Conservation (phyloP, 2,113 vertebrate species). For the Calypte anna region DNA sequence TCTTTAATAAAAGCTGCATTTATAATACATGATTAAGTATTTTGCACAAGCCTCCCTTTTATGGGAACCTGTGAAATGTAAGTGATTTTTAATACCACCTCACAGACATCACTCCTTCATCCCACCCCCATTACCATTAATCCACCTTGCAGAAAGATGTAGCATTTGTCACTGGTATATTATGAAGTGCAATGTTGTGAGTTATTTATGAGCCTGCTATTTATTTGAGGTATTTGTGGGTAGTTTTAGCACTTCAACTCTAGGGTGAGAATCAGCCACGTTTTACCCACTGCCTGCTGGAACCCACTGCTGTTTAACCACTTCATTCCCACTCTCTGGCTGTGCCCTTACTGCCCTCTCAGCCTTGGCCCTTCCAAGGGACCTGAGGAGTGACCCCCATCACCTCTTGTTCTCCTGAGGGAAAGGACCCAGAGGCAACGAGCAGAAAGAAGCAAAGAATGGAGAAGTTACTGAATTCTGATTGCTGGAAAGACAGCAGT, state of each 20-base stretch:
- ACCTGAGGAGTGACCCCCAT: background rate
- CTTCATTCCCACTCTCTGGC: background rate
- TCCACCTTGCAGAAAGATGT: constrained; percentile 66
- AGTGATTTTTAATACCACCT: constrained; percentile 78
- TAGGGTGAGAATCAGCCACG: constrained; percentile 8
- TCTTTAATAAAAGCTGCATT: constrained; percentile 66
- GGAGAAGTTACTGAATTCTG: background rate
- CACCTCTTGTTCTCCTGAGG: background rate
- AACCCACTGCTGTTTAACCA: constrained; percentile 31
- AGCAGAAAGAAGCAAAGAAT: background rate
- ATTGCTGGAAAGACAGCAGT: background rate
- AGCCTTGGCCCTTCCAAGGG: background rate
- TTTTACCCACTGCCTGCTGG: background rate
- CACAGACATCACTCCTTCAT: constrained; percentile 34
- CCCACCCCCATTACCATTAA: constrained; percentile 67
- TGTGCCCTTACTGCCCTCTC: background rate
- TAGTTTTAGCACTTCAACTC: constrained; percentile 30
- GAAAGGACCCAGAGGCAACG: background rate
- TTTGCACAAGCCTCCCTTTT: constrained; percentile 65
- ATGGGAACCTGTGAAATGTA: constrained; percentile 65
- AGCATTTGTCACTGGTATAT: constrained; percentile 77
- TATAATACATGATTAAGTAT: constrained; percentile 73
- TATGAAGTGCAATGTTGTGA: constrained; percentile 43
- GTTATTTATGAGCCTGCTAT: constrained; percentile 77
- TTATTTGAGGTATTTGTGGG: constrained; percentile 73